These are phyloP conservation scores for Gerris buenoi DNA, from an alignment of 1,140 invertebrate genomes.

Conservation along the genomic window DNA sequence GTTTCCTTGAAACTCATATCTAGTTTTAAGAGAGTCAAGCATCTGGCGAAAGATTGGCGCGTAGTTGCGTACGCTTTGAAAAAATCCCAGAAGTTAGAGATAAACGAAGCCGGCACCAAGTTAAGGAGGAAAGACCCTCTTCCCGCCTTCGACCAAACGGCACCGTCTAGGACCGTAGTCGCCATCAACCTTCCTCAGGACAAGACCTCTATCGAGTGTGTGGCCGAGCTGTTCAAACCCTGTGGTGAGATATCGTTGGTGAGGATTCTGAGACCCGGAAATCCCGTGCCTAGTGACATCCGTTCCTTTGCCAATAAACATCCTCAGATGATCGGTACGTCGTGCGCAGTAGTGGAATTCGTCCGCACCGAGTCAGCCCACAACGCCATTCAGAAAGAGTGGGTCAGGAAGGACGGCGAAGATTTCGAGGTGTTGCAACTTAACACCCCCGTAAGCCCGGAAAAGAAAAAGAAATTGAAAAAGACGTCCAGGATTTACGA, in stretches of 20 bases:
- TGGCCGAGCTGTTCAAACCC: constrained; percentile 69
- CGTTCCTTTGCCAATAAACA: constrained; percentile 77
- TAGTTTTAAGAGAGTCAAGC: constrained; percentile 82
- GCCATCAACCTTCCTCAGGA: constrained; percentile 70
- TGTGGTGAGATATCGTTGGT: constrained; percentile 80
- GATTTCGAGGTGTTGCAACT: constrained; percentile 24
- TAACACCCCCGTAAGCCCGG: constrained; percentile 27
- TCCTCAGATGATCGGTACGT: constrained; percentile 65
- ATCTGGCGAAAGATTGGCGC: constrained; percentile 82
- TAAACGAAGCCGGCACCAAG: constrained; percentile 82
- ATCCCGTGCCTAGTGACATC: constrained; percentile 72
- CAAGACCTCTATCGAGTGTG: constrained; percentile 66
- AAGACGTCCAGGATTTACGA: constrained; percentile 22
- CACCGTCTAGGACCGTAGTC: constrained; percentile 76
- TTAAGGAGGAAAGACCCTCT: constrained; percentile 69
- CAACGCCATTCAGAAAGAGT: constrained; percentile 52
- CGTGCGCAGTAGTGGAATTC: constrained; percentile 80
- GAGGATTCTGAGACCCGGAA: constrained; percentile 67
- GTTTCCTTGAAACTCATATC: constrained; percentile 87
- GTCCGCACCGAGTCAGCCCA: constrained; percentile 69
- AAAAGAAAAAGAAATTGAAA: constrained; percentile 32
- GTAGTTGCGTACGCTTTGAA: constrained; percentile 70
- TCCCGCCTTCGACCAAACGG: constrained; percentile 78
- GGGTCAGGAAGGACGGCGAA: constrained; percentile 28
- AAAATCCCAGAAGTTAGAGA: constrained; percentile 63